A percentile compares a stretch with the other conserved stretches of the same genome.
phyloP scores from a whole-genome alignment of 2,888 invertebrate species.

The Drosophila eohydei region DNA sequence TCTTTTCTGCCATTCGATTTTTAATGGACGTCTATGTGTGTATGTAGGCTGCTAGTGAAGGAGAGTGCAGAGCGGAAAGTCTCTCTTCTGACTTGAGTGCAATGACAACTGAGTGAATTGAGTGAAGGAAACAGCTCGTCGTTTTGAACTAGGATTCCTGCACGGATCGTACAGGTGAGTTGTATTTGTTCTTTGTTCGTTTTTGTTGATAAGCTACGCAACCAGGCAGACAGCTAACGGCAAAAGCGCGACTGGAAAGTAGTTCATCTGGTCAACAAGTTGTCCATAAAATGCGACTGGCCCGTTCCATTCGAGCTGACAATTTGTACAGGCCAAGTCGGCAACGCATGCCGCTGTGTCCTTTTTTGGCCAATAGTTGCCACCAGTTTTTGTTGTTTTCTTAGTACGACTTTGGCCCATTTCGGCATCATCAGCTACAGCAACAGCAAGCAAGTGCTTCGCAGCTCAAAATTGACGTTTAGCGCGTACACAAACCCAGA shows the following conservation, averaged over 20 bases:
- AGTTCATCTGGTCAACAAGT: conserved; percentile 74
- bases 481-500: conserved; percentile 53
- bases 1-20: conserved; percentile 8
- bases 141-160: conserved; percentile 5
- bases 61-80: conserved; percentile 3
- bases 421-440: conserved; percentile 28
- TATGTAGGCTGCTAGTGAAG: conserved; percentile 13
- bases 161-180: conserved; percentile 63
- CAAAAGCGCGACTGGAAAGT: conserved; percentile 59
- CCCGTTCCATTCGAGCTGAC: conserved; percentile 48
- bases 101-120: conserved; percentile 11
- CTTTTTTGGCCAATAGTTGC: conserved; percentile 61
- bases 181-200: background rate
- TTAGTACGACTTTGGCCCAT: conserved; percentile 46
- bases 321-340: conserved; percentile 52
- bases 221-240: conserved; percentile 47
- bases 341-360: conserved; percentile 57
- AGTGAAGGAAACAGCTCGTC: conserved; percentile 18
- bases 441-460: conserved; percentile 44
- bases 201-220: conserved; percentile 10
- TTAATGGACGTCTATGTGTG: conserved; percentile 21
- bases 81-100: conserved; percentile 2
- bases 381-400: conserved; percentile 33
- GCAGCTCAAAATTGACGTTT: conserved; percentile 22
- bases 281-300: conserved; percentile 63